phyloP scores from a whole-genome alignment of 2,797 vertebrate species.

The Enteromius anoplus region DNA sequence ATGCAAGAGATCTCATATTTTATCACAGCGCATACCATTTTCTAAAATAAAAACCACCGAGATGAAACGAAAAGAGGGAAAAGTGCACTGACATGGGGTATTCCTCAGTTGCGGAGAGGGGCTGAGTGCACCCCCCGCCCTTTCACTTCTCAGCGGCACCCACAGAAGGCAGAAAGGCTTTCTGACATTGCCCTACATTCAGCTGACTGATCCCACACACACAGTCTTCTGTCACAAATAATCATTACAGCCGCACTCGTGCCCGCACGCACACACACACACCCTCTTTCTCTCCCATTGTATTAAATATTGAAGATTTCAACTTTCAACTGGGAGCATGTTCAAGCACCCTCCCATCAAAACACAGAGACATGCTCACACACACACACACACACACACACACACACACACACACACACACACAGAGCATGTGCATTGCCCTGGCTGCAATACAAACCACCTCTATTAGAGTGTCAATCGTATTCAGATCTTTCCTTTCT shows the following conservation, averaged over 20 bases:
- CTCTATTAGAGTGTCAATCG: conserved; percentile 55
- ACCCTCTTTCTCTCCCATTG: conserved; percentile 53
- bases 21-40: conserved; percentile 29
- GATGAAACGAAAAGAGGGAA: conserved; percentile 15
- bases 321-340: conserved; percentile 66
- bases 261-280: conserved; percentile 44
- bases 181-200: conserved; percentile 63
- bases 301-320: conserved; percentile 71
- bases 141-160: conserved; percentile 22
- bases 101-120: conserved; percentile 41
- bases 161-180: conserved; percentile 47
- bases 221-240: conserved; percentile 62
- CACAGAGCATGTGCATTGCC: conserved; percentile 12
- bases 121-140: conserved; percentile 20
- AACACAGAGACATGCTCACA: conserved; percentile 51
- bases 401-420: conserved; percentile 4
- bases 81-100: conserved; percentile 34
- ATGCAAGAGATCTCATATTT: conserved; percentile 13
- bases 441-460: conserved; percentile 50
- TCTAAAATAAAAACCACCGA: conserved; percentile 23
- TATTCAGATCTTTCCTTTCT: conserved; percentile 49
- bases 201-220: conserved; percentile 61
- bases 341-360: conserved; percentile 54
- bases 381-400: conserved; percentile 10
- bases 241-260: conserved; percentile 55